Percentiles rank a stretch among this genome's conserved stretches.
Evolutionary conservation across 2,797 vertebrate species (phyloP).

Genomic region (Poeciliopsis turneri): DNA sequence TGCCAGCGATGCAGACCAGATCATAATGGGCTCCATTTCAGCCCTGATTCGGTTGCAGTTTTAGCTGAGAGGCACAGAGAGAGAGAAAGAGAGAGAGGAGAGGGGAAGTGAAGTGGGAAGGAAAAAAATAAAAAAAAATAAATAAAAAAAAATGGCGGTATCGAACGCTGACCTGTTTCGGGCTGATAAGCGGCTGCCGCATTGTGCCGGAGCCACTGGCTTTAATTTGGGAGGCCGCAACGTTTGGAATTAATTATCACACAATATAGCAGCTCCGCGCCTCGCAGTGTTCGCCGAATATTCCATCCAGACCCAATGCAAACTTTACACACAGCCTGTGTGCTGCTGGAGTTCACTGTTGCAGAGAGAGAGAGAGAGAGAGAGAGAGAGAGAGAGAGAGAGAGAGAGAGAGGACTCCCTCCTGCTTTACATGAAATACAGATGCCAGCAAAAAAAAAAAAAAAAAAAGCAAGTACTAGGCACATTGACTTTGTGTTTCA

Average conservation of each 20-base stretch:
- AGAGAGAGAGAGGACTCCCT: conserved; percentile 15
- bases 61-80: conserved; percentile 66
- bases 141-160: conserved; percentile 69
- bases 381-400: too few species aligned
- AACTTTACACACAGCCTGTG: conserved; percentile 68
- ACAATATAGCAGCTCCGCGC: conserved; percentile 67
- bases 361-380: conserved; percentile 3
- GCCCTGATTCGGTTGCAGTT: conserved; percentile 70
- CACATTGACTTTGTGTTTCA: background rate
- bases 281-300: conserved; percentile 68
- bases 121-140: conserved; percentile 14
- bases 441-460: conserved; percentile 10
- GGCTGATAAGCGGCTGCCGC: conserved; percentile 80
- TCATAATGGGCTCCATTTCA: conserved; percentile 78
- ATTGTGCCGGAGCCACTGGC: conserved; percentile 78
- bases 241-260: conserved; percentile 84
- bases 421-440: conserved; percentile 46
- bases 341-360: conserved; percentile 54
- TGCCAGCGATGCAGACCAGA: conserved; percentile 73
- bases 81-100: conserved; percentile 15
- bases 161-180: conserved; percentile 85
- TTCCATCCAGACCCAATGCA: conserved; percentile 65
- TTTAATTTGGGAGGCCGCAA: conserved; percentile 80
- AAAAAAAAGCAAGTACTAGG: background rate
- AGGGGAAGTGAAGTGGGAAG: conserved; percentile 59